Conservation (phyloP, 2,888 invertebrate species). For the Ditula angustiorana region DNA sequence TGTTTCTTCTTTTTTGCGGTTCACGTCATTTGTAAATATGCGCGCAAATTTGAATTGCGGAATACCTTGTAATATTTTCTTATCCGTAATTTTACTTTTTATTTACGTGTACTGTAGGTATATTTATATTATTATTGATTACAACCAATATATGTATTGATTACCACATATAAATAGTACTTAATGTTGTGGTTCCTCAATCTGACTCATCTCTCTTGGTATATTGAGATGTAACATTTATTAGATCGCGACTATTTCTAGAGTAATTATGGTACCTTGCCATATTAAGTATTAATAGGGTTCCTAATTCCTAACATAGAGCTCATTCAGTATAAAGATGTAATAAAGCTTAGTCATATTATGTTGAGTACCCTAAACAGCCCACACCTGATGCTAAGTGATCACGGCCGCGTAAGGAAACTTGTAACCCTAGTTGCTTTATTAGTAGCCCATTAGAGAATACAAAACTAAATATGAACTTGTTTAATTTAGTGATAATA, state of each 20-base stretch:
- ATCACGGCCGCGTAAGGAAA: constrained; percentile 32
- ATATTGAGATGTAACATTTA: too few relatives aligned
- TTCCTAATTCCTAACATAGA: neutral
- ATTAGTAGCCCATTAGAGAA: constrained; percentile 35
- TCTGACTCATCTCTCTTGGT: too few relatives aligned
- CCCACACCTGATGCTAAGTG: constrained; percentile 36
- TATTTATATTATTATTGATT: too few relatives aligned
- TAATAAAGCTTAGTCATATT: constrained; percentile 21
- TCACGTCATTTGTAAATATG: too few relatives aligned
- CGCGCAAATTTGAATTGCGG: too few relatives aligned
- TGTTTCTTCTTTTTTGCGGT: too few relatives aligned
- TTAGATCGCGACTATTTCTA: neutral
- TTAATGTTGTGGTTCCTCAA: too few relatives aligned
- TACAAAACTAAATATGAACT: constrained; percentile 4
- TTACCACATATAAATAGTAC: too few relatives aligned
- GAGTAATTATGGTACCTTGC: neutral
- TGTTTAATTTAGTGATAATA: constrained; percentile 1
- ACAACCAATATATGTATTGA: too few relatives aligned
- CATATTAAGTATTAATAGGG: neutral
- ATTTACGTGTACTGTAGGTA: too few relatives aligned
- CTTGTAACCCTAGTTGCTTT: constrained; percentile 19
- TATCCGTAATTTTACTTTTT: too few relatives aligned
- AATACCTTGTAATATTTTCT: too few relatives aligned
- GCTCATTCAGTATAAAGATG: constrained; percentile 1
- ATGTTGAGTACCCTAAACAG: constrained; percentile 9